phyloP scores from a whole-genome alignment of 2,888 invertebrate species.

The Microchrysa polita region DNA sequence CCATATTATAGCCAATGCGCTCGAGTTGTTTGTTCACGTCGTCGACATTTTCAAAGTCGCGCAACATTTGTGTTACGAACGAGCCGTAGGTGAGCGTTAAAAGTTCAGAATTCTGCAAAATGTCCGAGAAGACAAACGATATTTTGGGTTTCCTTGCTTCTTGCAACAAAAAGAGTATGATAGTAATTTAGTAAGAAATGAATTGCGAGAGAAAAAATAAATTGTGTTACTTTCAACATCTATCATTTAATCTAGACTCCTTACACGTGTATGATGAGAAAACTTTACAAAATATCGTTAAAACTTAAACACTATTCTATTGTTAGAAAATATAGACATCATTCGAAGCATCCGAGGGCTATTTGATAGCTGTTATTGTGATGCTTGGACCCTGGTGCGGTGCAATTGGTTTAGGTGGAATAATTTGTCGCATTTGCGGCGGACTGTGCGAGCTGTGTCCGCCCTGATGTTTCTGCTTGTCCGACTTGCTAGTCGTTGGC shows the following conservation, averaged over 20 bases:
- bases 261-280: constrained; percentile 29
- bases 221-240: constrained; percentile 3
- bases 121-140: constrained; percentile 37
- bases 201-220: not conserved
- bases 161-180: not conserved
- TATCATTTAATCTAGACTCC: constrained; percentile 19
- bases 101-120: constrained; percentile 89
- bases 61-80: constrained; percentile 94
- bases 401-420: constrained; percentile 62
- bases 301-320: constrained; percentile 30
- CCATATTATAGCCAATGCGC: constrained; percentile 97
- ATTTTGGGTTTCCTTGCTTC: constrained; percentile 14
- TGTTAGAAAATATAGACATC: constrained; percentile 32
- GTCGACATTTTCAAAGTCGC: constrained; percentile 95
- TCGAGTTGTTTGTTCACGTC: constrained; percentile 98
- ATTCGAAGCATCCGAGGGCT: constrained; percentile 42
- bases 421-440: constrained; percentile 48
- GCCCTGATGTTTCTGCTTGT: constrained; percentile 36
- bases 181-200: not conserved
- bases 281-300: constrained; percentile 40
- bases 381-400: constrained; percentile 62
- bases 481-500: constrained; percentile 58
- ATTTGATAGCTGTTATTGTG: constrained; percentile 63
- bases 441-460: constrained; percentile 47
- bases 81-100: constrained; percentile 98